Conservation (phyloP, 1,140 invertebrate species). For the Ceratina calcarata region DNA sequence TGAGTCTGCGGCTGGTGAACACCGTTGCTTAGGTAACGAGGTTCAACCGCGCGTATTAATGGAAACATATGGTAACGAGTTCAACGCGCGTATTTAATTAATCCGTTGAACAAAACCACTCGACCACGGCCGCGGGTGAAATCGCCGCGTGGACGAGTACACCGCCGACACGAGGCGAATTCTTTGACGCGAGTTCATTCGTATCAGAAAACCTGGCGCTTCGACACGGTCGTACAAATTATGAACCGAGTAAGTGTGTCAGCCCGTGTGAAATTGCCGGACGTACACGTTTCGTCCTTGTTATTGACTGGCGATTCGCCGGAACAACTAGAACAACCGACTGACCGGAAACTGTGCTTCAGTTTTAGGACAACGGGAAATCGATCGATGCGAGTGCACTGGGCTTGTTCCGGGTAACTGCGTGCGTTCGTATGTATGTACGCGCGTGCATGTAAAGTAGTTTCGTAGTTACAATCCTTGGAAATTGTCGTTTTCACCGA, state of each 20-base stretch:
- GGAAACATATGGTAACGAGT: conserved; percentile 50
- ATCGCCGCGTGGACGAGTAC: not conserved
- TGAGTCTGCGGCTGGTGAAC: conserved; percentile 17
- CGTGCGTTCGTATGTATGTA: not conserved
- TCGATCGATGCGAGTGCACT: not conserved
- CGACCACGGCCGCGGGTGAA: not conserved
- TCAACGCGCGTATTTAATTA: conserved; percentile 62
- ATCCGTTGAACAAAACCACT: conserved; percentile 53
- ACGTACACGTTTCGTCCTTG: conserved; percentile 60
- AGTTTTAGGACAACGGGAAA: conserved; percentile 9
- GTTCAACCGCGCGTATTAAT: conserved; percentile 38
- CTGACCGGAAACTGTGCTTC: not conserved
- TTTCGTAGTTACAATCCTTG: too few relatives aligned
- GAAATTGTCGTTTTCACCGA: too few relatives aligned
- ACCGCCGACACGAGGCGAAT: not conserved
- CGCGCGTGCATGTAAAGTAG: too few relatives aligned
- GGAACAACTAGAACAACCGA: not conserved
- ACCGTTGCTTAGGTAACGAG: conserved; percentile 51
- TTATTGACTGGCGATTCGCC: conserved; percentile 67
- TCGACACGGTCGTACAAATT: conserved; percentile 35
- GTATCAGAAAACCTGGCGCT: not conserved
- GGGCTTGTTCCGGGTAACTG: not conserved
- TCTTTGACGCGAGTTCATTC: conserved; percentile 17
- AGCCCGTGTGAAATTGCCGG: conserved; percentile 55
- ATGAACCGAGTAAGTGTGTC: conserved; percentile 52